phyloP scores from a whole-genome alignment of 2,888 invertebrate species.

The Drosophila niveifrons region DNA sequence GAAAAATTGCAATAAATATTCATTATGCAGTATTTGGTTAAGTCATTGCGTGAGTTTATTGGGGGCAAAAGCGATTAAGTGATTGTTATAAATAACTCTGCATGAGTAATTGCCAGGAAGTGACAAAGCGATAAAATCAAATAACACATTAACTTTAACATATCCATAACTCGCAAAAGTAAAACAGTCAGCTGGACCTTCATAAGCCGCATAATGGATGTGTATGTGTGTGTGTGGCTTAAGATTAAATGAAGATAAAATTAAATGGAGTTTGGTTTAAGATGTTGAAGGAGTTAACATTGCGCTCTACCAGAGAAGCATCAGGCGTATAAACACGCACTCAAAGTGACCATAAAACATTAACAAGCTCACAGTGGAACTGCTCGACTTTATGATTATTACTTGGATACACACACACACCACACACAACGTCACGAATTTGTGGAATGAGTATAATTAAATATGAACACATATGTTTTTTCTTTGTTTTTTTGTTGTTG shows the following conservation, averaged over 20 bases:
- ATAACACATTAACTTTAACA: constrained; percentile 19
- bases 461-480: constrained; percentile 68
- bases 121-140: constrained; percentile 34
- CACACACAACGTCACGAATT: constrained; percentile 35
- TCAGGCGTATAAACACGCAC: constrained; percentile 45
- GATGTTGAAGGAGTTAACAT: constrained; percentile 10
- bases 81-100: constrained; percentile 28
- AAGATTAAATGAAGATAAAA: not conserved
- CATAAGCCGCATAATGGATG: constrained; percentile 8
- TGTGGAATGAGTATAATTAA: constrained; percentile 69
- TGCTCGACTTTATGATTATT: constrained; percentile 54
- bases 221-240: not conserved
- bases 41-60: constrained; percentile 24
- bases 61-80: constrained; percentile 24
- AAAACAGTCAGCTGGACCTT: not conserved
- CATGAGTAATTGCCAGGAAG: constrained; percentile 30
- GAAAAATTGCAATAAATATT: constrained; percentile 14
- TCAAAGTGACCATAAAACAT: constrained; percentile 61
- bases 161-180: constrained; percentile 13
- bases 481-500: constrained; percentile 49
- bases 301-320: constrained; percentile 9
- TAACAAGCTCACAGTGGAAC: constrained; percentile 51
- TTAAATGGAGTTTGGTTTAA: not conserved
- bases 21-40: constrained; percentile 10
- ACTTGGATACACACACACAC: constrained; percentile 25